Evolutionary conservation across 1,140 invertebrate genomes (phyloP).

Genomic region (Drosophila sechellia): DNA sequence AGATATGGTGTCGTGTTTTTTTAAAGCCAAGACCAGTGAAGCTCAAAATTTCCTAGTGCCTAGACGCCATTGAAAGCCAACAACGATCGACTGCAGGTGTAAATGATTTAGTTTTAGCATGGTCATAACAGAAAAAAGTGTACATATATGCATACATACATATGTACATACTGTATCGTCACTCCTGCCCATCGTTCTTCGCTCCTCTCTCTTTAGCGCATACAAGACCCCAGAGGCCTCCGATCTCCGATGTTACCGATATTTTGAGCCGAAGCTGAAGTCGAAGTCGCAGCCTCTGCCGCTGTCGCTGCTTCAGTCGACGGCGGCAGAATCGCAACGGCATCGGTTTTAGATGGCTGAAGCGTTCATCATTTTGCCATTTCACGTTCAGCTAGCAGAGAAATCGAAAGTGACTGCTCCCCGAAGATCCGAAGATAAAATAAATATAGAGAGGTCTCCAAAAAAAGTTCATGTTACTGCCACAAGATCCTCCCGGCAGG

Average conservation of each 20-base stretch:
- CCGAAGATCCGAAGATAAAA: conserved; percentile 55
- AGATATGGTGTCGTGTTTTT: no score
- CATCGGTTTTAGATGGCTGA: conserved; percentile 78
- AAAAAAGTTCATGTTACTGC: conserved; percentile 33
- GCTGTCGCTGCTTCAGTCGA: conserved; percentile 9
- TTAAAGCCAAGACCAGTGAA: conserved; percentile 35
- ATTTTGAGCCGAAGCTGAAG: background rate
- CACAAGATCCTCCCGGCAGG: conserved; percentile 16
- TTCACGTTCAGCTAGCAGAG: conserved; percentile 84
- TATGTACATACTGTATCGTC: background rate
- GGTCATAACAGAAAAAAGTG: conserved; percentile 48
- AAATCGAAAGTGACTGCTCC: conserved; percentile 84
- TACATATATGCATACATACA: no score
- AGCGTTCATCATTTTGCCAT: conserved; percentile 84
- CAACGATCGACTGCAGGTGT: conserved; percentile 53
- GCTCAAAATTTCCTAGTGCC: conserved; percentile 67
- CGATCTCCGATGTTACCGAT: conserved; percentile 1
- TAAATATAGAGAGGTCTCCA: conserved; percentile 10
- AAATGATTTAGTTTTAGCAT: conserved; percentile 79
- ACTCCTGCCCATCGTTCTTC: conserved; percentile 47
- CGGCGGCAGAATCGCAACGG: conserved; percentile 45
- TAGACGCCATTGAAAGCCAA: conserved; percentile 65
- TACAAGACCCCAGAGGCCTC: background rate
- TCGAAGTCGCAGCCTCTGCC: conserved; percentile 4
- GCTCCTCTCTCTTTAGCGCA: conserved; percentile 2